Conservation (phyloP, 2,113 vertebrate species). For the Solea solea region DNA sequence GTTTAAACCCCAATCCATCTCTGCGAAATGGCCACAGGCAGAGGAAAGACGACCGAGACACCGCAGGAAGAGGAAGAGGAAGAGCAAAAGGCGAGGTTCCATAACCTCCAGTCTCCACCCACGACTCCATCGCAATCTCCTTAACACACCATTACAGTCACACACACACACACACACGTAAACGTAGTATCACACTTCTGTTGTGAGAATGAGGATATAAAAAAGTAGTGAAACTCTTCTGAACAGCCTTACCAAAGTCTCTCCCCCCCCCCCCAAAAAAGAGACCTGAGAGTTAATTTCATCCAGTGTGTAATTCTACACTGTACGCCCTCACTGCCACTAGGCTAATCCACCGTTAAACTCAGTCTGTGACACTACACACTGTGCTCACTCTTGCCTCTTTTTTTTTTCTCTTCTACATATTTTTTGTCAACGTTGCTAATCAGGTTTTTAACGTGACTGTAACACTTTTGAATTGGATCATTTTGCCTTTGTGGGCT, state of each 20-base stretch:
- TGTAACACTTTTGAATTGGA: slow-evolving; percentile 62
- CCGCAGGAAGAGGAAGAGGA: slow-evolving; percentile 53
- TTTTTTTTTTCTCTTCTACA: slow-evolving; percentile 20
- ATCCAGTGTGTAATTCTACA: slow-evolving; percentile 67
- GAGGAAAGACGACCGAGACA: slow-evolving; percentile 60
- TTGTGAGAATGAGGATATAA: slow-evolving; percentile 14
- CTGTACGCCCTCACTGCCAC: slow-evolving; percentile 49
- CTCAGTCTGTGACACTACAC: slow-evolving; percentile 57
- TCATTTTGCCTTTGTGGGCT: slow-evolving; percentile 59
- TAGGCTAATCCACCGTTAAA: slow-evolving; percentile 63
- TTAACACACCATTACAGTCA: slow-evolving; percentile 37
- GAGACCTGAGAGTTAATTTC: slow-evolving; percentile 56
- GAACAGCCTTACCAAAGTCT: slow-evolving; percentile 31
- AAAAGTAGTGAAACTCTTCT: slow-evolving; percentile 29
- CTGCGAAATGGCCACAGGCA: slow-evolving; percentile 60
- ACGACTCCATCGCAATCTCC: slow-evolving; percentile 41
- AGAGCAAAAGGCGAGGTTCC: slow-evolving; percentile 68
- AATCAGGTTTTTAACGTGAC: slow-evolving; percentile 74
- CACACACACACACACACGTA: slow-evolving; percentile 39
- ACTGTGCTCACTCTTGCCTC: slow-evolving; percentile 39
- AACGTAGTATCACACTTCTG: neutral
- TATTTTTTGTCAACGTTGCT: slow-evolving; percentile 58
- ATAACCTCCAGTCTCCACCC: slow-evolving; percentile 76
- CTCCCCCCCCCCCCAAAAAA: slow-evolving; percentile 12
- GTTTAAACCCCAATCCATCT: slow-evolving; percentile 62